Conservation (phyloP, 1,140 invertebrate genomes). For the Lucilia sericata region DNA sequence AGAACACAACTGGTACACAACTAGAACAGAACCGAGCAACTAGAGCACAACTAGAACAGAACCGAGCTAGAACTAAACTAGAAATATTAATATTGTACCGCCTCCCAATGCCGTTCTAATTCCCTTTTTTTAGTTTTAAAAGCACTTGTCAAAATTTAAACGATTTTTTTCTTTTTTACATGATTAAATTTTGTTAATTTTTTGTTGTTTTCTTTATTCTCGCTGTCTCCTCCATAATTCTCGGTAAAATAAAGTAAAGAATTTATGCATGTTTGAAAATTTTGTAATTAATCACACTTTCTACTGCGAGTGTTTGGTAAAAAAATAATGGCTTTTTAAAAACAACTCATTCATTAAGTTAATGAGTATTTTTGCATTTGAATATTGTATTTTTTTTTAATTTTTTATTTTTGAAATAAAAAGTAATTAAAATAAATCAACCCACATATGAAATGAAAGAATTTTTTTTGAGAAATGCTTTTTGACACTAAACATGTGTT, state of each 20-base stretch:
- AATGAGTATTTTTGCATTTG: background rate
- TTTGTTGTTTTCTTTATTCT: too few relatives aligned
- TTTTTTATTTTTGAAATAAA: background rate
- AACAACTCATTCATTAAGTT: background rate
- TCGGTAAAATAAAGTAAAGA: background rate
- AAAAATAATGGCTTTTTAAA: constrained; percentile 9
- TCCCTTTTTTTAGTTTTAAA: background rate
- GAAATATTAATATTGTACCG: too few relatives aligned
- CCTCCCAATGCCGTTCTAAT: background rate
- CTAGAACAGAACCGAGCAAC: too few relatives aligned
- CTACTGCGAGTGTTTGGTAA: background rate
- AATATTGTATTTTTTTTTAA: too few relatives aligned
- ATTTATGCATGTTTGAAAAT: constrained; percentile 2
- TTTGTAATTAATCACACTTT: constrained; percentile 1
- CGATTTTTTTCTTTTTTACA: background rate
- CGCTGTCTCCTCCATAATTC: background rate
- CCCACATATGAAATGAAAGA: background rate
- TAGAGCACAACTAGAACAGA: too few relatives aligned
- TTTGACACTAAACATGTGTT: constrained; percentile 23
- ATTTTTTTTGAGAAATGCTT: background rate
- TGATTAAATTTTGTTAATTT: background rate
- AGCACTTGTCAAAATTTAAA: background rate
- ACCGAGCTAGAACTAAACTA: too few relatives aligned
- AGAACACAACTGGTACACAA: too few relatives aligned
- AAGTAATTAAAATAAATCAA: constrained; percentile 30